Percentiles rank a stretch among this genome's conserved stretches.
phyloP scores from a whole-genome alignment of 2,113 vertebrate genomes.

The Odocoileus hemionus region DNA sequence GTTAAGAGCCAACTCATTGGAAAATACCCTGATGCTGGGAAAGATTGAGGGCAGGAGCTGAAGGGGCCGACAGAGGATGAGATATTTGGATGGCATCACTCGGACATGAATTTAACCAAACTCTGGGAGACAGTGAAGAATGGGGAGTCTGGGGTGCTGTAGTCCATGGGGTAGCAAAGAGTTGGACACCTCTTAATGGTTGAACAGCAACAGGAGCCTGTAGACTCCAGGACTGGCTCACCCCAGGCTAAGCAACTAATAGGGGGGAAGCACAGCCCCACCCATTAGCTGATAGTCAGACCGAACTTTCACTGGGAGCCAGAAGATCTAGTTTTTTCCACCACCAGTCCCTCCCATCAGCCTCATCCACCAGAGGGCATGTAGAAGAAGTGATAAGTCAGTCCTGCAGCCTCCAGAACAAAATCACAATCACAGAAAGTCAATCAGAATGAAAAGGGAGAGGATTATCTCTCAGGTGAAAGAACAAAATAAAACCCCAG shows the following conservation, averaged over 20 bases:
- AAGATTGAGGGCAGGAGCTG: neutral
- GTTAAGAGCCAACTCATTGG: neutral
- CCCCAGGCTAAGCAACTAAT: neutral
- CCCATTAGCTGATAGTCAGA: neutral
- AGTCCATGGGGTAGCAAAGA: neutral
- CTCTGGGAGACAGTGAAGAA: neutral
- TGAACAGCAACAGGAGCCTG: neutral
- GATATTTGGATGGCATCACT: neutral
- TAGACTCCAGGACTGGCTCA: neutral
- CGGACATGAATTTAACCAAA: neutral
- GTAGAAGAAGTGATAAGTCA: neutral
- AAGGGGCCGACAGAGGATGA: neutral
- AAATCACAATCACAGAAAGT: neutral
- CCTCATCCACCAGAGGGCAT: neutral
- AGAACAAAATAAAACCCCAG: neutral
- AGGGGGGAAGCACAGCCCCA: neutral
- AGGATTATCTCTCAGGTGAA: neutral
- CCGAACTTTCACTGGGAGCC: neutral
- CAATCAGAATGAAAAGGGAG: neutral
- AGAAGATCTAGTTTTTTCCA: neutral
- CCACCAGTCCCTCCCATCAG: neutral
- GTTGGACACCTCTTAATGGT: fast-evolving
- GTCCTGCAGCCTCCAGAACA: neutral
- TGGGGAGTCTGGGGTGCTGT: neutral
- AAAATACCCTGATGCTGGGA: neutral